Evolutionary conservation across 2,888 invertebrate species (phyloP), one percentile per base, ranked within the genome.

Genomic region (Amblyjoppa proteus): DNA sequence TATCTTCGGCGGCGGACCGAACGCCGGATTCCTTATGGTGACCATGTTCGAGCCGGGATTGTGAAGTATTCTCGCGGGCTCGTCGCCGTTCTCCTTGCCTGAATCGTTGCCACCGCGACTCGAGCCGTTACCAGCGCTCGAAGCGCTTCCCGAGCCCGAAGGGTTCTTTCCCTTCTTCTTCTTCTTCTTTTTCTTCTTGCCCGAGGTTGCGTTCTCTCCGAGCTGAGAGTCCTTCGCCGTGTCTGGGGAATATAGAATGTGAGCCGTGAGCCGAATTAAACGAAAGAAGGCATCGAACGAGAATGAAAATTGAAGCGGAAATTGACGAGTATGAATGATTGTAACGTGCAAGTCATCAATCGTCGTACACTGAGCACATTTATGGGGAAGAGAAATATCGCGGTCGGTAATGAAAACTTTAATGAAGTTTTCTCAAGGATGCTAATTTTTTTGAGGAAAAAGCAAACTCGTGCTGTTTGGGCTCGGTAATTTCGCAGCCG

Each of bases 21-120:
- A 97, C 94, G 97, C 97, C 0, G 97, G 97, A 94, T 97, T 97
- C 25, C 97, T 95, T 4, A 97, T 95, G 0, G 97, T 97, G 71
- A 97, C 97, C 96, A 97, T 97, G 88, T 96, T 96, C 80, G 96
- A 95, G 0, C 94, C 94, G 0, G 94, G 93, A 83, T 94, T 94
- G 84, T 88, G 95, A 90, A 85, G 93, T 92, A 84, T 95, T 92
- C 92, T 92, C 28, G 95, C 95, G 0, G 95, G 94, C 49, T 92
- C 92, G 13, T 93, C 92, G 0, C 86, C 77, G 38, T 90, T 88
- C 28, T 91, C 91, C 45, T 84, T 89, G 58, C 88, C 71, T 3
- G 87, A 61, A 9, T 90, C 88, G 70, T 85, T 84, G 11, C 85
- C 79, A 28, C 86, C 86, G n/a, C 88, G 85, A 34, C 81, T 84